Conservation (phyloP, 2,113 vertebrate genomes). For the Syngnathus floridae region DNA sequence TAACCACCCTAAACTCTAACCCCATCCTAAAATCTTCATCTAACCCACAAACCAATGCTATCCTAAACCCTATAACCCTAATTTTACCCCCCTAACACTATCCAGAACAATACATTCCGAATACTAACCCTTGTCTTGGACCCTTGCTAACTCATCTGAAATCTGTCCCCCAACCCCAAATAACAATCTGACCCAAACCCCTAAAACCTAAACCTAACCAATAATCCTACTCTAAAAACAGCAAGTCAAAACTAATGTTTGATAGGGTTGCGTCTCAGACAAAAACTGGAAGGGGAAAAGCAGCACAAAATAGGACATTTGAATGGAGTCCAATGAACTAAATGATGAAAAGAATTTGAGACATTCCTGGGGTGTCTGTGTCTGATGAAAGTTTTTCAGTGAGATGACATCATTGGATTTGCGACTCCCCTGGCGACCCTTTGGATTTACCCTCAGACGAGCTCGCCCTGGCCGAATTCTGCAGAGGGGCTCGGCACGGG, state of each 20-base stretch:
- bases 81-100: background rate
- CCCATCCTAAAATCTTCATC: background rate
- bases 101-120: too few species aligned
- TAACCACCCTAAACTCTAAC: background rate
- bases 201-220: background rate
- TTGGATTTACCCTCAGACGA: slow-evolving; percentile 49
- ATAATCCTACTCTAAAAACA: background rate
- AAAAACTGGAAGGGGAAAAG: slow-evolving; percentile 12
- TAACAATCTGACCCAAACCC: too few species aligned
- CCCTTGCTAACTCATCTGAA: too few species aligned
- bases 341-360: slow-evolving; percentile 54
- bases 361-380: slow-evolving; percentile 35
- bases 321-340: slow-evolving; percentile 35
- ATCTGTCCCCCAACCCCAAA: too few species aligned
- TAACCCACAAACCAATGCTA: background rate
- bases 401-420: slow-evolving; percentile 52
- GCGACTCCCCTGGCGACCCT: slow-evolving; percentile 38
- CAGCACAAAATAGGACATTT: slow-evolving; percentile 10
- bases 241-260: background rate
- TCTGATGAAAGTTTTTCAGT: slow-evolving; percentile 62
- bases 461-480: slow-evolving; percentile 25
- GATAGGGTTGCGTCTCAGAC: background rate
- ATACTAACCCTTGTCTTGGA: too few species aligned
- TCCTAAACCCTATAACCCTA: background rate
- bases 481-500: slow-evolving; percentile 17